Evolutionary conservation across 2,797 vertebrate genomes (phyloP), one percentile per base, ranked within the genome.

Genomic region (Chrysolophus pictus): DNA sequence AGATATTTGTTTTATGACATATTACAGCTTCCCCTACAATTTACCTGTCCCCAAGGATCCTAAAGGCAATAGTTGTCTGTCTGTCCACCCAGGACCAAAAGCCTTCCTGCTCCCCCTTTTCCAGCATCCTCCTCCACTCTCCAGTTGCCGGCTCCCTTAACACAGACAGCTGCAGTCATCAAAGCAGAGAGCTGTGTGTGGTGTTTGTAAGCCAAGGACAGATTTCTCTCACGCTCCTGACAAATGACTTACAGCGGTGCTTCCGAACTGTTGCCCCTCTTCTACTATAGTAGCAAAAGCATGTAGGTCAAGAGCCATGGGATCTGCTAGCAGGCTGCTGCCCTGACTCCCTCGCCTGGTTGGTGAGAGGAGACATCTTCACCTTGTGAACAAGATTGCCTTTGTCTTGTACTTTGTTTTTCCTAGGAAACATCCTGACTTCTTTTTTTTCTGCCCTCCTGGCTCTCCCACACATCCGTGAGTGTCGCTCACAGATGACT

Each of bases 1-100:
- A 93, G 64, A 76, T 84, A 79, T 23, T 92, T 1, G 10, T 56
- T 91, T 94, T 93, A 91, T 76, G 77, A 47, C 77, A 41, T 88
- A 68, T 91, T 95, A 82, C 68, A 92, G 53, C 56, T 84, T 94
- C 53, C 53, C 53, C 73, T 84, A 76, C 24, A 73, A 90, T 95
- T 96, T 95, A 91, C 80, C 77, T 51, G 14, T 91, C 94, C 83
- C 83, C 9, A 26, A 76, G 93, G 93, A 94, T 76, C 73, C 39
- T 79, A 58, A 90, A 93, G 19, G 68, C 74, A 92, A 13, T 92
- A 93, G 82, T 92, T 79, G 62, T 86, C 46, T 26, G 2, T 78
- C 49, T 80, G 37, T 71, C 84, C 76, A 58, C 56, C 33, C 10
- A 68, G 44, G 44, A 84, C 77, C 47, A 73, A 28, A 12, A 83